phyloP scores from a whole-genome alignment of 1,140 invertebrate species.

The Aphelenchoides fujianensis region DNA sequence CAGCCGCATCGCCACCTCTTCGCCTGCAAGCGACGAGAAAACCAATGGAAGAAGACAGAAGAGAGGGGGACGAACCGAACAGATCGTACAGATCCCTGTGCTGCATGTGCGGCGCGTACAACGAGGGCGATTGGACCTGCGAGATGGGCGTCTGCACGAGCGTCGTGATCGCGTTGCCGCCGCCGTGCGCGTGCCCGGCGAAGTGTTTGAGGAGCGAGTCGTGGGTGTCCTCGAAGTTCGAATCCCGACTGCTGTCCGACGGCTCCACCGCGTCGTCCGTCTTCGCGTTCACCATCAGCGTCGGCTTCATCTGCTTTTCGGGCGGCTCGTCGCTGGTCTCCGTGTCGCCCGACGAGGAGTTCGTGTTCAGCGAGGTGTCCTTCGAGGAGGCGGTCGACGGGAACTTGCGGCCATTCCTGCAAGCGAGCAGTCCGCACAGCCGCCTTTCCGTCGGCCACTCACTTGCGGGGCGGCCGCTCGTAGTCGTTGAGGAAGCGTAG shows the following conservation, averaged over 20 bases:
- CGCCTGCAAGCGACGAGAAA: neutral
- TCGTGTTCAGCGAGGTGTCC: neutral
- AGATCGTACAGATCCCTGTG: constrained; percentile 10
- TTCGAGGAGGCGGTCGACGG: neutral
- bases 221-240: constrained; percentile 12
- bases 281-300: constrained; percentile 7
- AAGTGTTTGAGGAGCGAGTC: constrained; percentile 11
- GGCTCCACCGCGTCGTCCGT: constrained; percentile 1
- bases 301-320: constrained; percentile 9
- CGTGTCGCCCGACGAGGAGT: neutral
- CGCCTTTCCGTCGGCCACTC: neutral
- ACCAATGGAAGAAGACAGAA: neutral
- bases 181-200: neutral
- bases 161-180: neutral
- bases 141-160: neutral
- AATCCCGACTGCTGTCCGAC: constrained; percentile 13
- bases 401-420: neutral
- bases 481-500: constrained; percentile 12
- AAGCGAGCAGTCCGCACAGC: neutral
- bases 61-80: constrained; percentile 1
- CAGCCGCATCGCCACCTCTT: constrained; percentile 7
- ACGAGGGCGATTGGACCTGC: constrained; percentile 4
- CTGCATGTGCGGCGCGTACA: neutral
- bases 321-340: constrained; percentile 6
- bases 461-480: constrained; percentile 10